phyloP scores from a whole-genome alignment of 2,113 vertebrate genomes.

The Zosterops lateralis region DNA sequence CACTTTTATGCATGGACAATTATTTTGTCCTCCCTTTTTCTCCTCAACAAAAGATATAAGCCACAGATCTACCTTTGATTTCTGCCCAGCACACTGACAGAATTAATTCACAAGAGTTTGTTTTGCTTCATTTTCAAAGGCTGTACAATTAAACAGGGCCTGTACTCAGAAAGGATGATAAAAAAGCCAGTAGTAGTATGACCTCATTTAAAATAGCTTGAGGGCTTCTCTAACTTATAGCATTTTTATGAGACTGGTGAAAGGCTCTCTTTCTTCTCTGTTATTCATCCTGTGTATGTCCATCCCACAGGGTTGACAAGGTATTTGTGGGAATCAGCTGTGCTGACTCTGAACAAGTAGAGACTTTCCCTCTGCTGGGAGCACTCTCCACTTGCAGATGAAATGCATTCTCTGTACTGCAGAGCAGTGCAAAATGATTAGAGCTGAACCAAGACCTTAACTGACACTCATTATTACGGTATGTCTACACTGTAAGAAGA shows the following conservation, averaged over 20 bases:
- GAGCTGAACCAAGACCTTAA: conserved; percentile 32
- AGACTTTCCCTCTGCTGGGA: conserved; percentile 42
- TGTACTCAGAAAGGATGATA: background rate
- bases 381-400: conserved; percentile 14
- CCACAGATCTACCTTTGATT: background rate
- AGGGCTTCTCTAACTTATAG: background rate
- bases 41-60: background rate
- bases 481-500: background rate
- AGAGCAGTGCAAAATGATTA: conserved; percentile 45
- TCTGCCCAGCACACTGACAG: background rate
- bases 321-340: conserved; percentile 25
- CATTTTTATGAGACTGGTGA: background rate
- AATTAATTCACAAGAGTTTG: background rate
- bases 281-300: conserved; percentile 3
- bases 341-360: background rate
- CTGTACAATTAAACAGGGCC: background rate
- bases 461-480: conserved; percentile 41
- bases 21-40: background rate
- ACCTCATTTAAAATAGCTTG: conserved; percentile 37
- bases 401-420: conserved; percentile 7
- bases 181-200: background rate
- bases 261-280: background rate
- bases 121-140: background rate
- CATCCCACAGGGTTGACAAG: conserved; percentile 36
- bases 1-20: background rate